phyloP scores from a whole-genome alignment of 1,140 invertebrate genomes.

The Hydropsyche tenuis region DNA sequence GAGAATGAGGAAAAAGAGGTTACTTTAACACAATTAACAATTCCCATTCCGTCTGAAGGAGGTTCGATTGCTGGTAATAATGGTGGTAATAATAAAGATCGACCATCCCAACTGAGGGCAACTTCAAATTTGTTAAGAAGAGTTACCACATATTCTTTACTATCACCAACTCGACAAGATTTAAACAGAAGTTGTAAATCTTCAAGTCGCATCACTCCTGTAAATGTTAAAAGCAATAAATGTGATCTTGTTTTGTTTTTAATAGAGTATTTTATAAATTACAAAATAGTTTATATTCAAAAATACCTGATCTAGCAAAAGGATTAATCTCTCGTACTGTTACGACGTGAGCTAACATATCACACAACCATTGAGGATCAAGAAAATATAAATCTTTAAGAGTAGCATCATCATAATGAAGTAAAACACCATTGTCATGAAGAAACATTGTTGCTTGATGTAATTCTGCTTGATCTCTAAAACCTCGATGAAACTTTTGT shows the following conservation, averaged over 20 bases:
- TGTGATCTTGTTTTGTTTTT: neutral
- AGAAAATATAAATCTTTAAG: conserved; percentile 94
- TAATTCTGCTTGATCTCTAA: conserved; percentile 88
- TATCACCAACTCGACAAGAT: conserved; percentile 80
- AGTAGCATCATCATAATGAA: conserved; percentile 97
- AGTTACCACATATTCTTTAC: conserved; percentile 84
- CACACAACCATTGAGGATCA: conserved; percentile 98
- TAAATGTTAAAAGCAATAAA: conserved; percentile 10
- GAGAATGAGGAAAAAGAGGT: neutral
- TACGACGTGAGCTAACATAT: conserved; percentile 95
- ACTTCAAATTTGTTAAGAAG: conserved; percentile 97
- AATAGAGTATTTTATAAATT: conserved; percentile 24
- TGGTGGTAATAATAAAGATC: conserved; percentile 90
- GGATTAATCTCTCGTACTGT: conserved; percentile 96
- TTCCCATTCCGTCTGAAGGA: conserved; percentile 38
- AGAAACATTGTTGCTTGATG: conserved; percentile 96
- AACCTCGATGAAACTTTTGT: conserved; percentile 70
- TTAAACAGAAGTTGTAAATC: conserved; percentile 95
- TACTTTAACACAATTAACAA: conserved; percentile 45
- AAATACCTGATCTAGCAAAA: conserved; percentile 80
- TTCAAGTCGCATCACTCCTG: conserved; percentile 89
- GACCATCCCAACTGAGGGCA: conserved; percentile 94
- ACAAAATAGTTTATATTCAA: too few species aligned
- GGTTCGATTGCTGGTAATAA: conserved; percentile 80
- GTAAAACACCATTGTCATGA: conserved; percentile 97